Base-by-base conservation (phyloP, 2,888 invertebrate genomes). In the Pteria penguin region DNA sequence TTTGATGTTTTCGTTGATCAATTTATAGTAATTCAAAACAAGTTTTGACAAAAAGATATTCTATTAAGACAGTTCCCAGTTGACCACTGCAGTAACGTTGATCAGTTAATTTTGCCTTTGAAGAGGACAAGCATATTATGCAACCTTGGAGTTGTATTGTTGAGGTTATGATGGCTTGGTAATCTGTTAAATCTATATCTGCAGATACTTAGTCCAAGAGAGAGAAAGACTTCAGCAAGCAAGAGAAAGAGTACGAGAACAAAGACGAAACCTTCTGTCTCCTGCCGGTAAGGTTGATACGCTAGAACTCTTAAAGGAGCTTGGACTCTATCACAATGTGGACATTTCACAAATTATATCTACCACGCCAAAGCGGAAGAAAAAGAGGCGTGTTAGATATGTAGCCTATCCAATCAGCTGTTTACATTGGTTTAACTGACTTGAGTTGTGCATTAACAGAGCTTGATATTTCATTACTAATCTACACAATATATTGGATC, bases 161-260 rank as follows among this genome's bases (percentile, higher is more conserved):
- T n/a, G n/a, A n/a, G n/a, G n/a, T 45, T 14, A 45, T 0, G 8
- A 45, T 45, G 8, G 18, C 45, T 57, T 22, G 11, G 24, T 22
- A 57, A 57, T 22, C 22, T 22, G 11, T 22, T 18, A 18, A 22
- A 18, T 14, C 45, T 45, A 45, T 45, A 45, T 45, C 8, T 45
- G 45, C 81, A 87, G 88, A 74, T 85, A 84, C 63, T 75, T 88
- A 57, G 82, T 83, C 65, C 79, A 84, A 36, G 86, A 88, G 63
- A 62, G 86, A 31, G 80, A 82, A 57, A 74, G 84, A 31, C 73
- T 88, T 5, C 86, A 84, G 67, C 82, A 80, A 22, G 87, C 86
- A 5, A 74, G 87, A 58, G 83, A 86, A 24, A 71, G 82, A 36
- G 80, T 88, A 2, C 74, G 82, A 18, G 84, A 86, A 63, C 84